Evolutionary conservation across 2,888 invertebrate genomes (phyloP), one percentile per base, ranked within the genome.

Genomic region (Agonum fuliginosum): DNA sequence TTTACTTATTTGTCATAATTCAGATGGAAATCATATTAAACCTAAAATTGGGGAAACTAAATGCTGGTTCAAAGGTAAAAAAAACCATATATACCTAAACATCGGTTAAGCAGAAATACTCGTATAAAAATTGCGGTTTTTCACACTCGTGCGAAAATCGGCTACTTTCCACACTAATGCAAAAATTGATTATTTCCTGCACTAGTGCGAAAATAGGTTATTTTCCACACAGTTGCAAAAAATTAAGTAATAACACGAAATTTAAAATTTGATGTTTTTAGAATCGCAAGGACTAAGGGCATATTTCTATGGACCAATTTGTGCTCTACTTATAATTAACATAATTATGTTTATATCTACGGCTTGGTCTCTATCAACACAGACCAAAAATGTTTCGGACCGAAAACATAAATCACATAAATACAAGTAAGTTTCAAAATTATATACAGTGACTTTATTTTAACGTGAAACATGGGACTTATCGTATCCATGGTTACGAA

Each of bases 251-350:
- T n/a, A 6, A 3, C n/a, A 51, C 51, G 19, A 17, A 51, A 51
- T 3, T 12, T 27, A 14, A 58, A 58, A 12, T 27, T 27, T 27
- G 6, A 20, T 67, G 10, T n/a, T 41, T 20, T 8, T 83, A 92
- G 92, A 89, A 10, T 84, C 86, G 34, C 82, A 85, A 0, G 90
- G 90, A 83, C 90, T 89, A 0, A 92, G 92, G 90, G 87, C 88
- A 0, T 93, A 90, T 84, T 92, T 93, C 84, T 93, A 92, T 82
- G 91, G 91, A 0, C 93, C 93, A 0, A 88, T 93, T n/a, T 87
- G 90, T 0, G 79, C 90, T 22, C 84, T 93, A 4, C 85, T 93
- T 30, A 80, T 87, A 0, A 80, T 89, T 6, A 93, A 93, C 82
- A 83, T 91, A 0, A 62, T 89, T 0, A 88, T 91, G 78, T 92